Evolutionary conservation across 2,888 invertebrate genomes (phyloP), one percentile per base, ranked within the genome.

Genomic region (Melanchra persicariae): DNA sequence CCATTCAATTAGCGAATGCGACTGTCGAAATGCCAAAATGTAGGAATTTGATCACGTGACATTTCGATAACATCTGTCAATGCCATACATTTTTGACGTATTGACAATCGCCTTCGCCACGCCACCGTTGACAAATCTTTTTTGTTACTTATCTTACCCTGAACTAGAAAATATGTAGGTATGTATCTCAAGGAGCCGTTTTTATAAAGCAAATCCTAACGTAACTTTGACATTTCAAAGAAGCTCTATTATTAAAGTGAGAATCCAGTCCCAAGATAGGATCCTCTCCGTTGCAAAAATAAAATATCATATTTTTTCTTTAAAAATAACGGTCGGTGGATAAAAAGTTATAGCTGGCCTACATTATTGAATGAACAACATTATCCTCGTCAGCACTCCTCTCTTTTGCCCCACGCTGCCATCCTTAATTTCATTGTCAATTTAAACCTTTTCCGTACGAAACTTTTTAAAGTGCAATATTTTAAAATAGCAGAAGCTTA

Each of bases 401-500:
- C 34, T 47, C 40, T 57, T 47, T 43, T 49, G 52, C 57, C 67
- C 22, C 24, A 45, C 49, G 24, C 49, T 22, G 49, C 49, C n/a
- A 49, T 34, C 37, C 72, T 57, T 72, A 69, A 79, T 72, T 76
- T 79, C 58, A 79, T 65, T 76, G 79, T 63, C 79, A 65, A 72
- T 72, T 76, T 66, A 64, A 77, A 67, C 58, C 69, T 63, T 80
- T 79, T 74, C 67, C 58, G 57, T 47, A 54, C 37, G 30, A n/a
- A 80, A 68, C 70, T 65, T 78, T 79, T 73, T 65, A 77, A 83
- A 81, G 76, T 71, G 74, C 73, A 70, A 70, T 74, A 81, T 84
- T 74, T 82, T 82, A 82, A 88, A 89, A 88, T 88, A 87, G 78
- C 88, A 77, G 70, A 77, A 85, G 80, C 87, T 90, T 89, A 88